Evolutionary conservation across 2,797 vertebrate genomes (phyloP).

Genomic region (Phaenicophaeus curvirostris): DNA sequence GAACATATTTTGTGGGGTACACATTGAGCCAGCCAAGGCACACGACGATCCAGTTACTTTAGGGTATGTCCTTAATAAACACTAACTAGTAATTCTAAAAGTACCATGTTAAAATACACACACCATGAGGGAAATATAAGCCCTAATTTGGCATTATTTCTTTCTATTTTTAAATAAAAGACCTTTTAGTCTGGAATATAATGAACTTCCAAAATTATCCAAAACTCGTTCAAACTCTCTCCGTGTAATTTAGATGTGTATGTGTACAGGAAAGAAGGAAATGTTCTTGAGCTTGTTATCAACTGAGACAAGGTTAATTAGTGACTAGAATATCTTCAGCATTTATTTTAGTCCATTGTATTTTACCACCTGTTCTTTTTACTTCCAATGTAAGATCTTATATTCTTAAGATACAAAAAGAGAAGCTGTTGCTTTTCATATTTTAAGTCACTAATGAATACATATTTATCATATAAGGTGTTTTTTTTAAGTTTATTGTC

Average conservation of each 20-base stretch:
- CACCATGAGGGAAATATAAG: constrained; percentile 30
- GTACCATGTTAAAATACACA: not conserved
- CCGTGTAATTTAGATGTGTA: constrained; percentile 13
- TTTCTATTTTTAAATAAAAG: constrained; percentile 37
- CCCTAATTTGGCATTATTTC: constrained; percentile 41
- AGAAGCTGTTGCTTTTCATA: not conserved
- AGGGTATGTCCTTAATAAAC: not conserved
- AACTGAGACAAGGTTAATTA: constrained; percentile 60
- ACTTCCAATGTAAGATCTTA: not conserved
- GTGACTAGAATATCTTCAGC: constrained; percentile 26
- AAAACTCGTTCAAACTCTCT: constrained; percentile 7
- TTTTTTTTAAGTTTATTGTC: not conserved
- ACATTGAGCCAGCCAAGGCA: not conserved
- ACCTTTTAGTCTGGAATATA: constrained; percentile 47
- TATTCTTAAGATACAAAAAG: not conserved
- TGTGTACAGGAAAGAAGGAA: constrained; percentile 39
- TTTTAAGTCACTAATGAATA: not conserved
- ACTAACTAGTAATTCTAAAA: constrained; percentile 47
- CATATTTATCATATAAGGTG: not conserved
- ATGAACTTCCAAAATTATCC: constrained; percentile 51
- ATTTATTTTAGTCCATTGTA: constrained; percentile 25
- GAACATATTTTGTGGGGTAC: not conserved
- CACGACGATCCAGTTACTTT: not conserved
- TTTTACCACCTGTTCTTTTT: constrained; percentile 13
- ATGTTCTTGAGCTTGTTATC: constrained; percentile 49